Base-by-base conservation (phyloP, 2,113 vertebrate species). In the Lasiurus cinereus region DNA sequence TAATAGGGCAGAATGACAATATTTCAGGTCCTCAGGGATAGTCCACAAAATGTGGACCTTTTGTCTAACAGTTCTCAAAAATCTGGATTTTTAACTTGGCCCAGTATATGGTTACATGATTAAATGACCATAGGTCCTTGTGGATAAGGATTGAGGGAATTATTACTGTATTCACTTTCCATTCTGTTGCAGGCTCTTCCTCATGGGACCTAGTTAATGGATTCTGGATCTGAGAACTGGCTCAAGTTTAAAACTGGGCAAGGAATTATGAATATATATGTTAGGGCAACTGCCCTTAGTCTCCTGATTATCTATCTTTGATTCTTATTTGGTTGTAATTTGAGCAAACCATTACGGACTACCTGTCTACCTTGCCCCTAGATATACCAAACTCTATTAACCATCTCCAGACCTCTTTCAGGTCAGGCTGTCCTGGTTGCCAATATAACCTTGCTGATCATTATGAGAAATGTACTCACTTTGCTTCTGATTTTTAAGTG, bases 401-500 rank as follows among this genome's bases (percentile, higher is more conserved):
- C 36, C 12, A 46, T 48, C 29, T 89, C 50, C 2, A 31, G 52
- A 56, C 15, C 11, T 83, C 48, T 46, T 8, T 33, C 21, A 83
- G 77, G 29, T 36, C 48, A 67, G 56, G 36, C 13, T 43, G 8
- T 33, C 27, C 31, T 56, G 21, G 22, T 3, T 56, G 46, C 16
- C 18, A 16, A 2, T 70, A 31, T 72, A 79, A 62, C 16, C 31
- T 86, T 27, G 16, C 22, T 86, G 50, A 13, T 46, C 48, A 29
- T 89, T 54, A 67, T 15, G 46, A 83, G 64, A 93, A 64, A 8
- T 46, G n/a, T 1, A 48, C 33, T 74, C 46, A 36, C 33, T 46
- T 89, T 46, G 36, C 69, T 88, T 67, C 56, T 56, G 27, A 64
- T 83, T 76, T 93, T 76, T 83, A 74, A 76, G 46, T 54, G 22